Evolutionary conservation across 2,888 invertebrate genomes (phyloP), one percentile per base, ranked within the genome.

Genomic region (Ceraclea dissimilis): DNA sequence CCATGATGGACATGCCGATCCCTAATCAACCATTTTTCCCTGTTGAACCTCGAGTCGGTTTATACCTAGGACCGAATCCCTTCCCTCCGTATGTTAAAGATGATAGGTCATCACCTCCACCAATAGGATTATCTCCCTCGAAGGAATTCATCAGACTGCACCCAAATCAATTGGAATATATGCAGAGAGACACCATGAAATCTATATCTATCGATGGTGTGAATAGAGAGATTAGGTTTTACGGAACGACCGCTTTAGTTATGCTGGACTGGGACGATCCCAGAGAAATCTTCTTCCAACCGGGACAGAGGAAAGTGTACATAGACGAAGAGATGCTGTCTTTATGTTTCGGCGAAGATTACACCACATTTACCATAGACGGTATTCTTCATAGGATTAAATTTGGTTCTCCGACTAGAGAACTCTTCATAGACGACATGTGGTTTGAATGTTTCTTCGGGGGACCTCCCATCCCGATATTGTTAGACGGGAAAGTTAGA

Each of bases 391-490:
- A 89, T 68, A 83, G 86, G 60, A 86, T 97, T 34, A 83, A 88
- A 63, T 86, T 96, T 63, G 97, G 97, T 16, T 91, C 91, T 11
- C 95, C 95, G 0, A 93, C 94, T 0, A 80, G 94, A 53, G 96
- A 97, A 67, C 74, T 98, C 33, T 91, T 86, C 66, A 85, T 99
- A 49, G 92, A 98, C 68, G 88, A 88, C 8, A 79, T 85, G 59
- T 90, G 91, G 78, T 95, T 87, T 70, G 95, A 95, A 69, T 91
- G 93, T 65, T 90, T 88, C 70, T 98, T 98, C 69, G 93, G 91
- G 31, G 94, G 93, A 1, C 86, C 90, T 48, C 86, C 92, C 0
- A 81, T 93, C 49, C 82, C 84, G 1, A 85, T 95, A 10, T 84
- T 88, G 46, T 79, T 97, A 34, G 86, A 88, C 57, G 88, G 87